These are phyloP conservation scores for Myotis myotis DNA, from an alignment of 2,797 vertebrate genomes.

Conservation along the genomic window DNA sequence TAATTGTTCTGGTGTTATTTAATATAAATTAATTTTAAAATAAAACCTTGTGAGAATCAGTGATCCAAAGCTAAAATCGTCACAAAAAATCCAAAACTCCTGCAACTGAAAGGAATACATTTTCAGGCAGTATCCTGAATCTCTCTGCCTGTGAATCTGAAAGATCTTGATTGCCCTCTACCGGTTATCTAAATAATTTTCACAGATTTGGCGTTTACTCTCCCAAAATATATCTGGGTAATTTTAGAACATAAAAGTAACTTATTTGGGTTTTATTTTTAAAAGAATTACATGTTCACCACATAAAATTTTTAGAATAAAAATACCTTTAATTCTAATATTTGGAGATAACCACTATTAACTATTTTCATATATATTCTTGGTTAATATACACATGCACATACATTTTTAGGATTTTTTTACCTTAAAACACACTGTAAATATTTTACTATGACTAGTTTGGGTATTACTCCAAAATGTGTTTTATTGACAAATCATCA, in stretches of 20 bases:
- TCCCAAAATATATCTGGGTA: neutral
- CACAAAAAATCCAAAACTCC: constrained; percentile 42
- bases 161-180: constrained; percentile 74
- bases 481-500: neutral
- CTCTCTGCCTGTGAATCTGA: neutral
- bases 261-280: neutral
- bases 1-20: constrained; percentile 2
- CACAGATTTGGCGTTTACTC: neutral
- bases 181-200: constrained; percentile 56
- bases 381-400: neutral
- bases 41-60: neutral
- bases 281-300: neutral
- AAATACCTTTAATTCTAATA: neutral
- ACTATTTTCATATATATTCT: neutral
- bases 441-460: neutral
- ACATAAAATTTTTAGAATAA: constrained; percentile 5
- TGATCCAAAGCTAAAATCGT: constrained; percentile 51
- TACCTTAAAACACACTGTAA: neutral
- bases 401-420: neutral
- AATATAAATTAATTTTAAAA: constrained; percentile 31
- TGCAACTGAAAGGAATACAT: neutral
- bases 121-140: rapidly evolving
- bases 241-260: constrained; percentile 15
- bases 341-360: neutral
- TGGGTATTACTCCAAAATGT: neutral